These are phyloP conservation scores for Egretta garzetta DNA, from an alignment of 2,113 vertebrate species.

Conservation along the genomic window DNA sequence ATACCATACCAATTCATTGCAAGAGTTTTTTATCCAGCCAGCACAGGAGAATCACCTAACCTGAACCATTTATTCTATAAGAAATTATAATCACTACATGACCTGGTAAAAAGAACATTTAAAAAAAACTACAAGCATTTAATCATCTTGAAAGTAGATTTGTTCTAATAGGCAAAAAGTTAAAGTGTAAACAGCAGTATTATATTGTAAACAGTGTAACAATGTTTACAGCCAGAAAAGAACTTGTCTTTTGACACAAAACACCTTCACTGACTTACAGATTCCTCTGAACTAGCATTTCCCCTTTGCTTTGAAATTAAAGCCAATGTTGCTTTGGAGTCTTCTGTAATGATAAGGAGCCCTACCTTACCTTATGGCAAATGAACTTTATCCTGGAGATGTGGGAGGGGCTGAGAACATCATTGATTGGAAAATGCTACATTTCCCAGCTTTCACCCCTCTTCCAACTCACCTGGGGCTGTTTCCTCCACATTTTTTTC, in stretches of 20 bases:
- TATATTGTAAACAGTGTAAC: neutral
- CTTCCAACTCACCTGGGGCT: constrained; percentile 22
- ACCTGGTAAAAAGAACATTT: constrained; percentile 14
- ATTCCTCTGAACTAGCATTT: neutral
- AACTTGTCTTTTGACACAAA: neutral
- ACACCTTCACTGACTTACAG: neutral
- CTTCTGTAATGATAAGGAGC: neutral
- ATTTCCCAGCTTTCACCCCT: neutral
- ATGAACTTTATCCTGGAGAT: constrained; percentile 17
- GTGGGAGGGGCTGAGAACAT: neutral
- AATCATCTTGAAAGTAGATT: constrained; percentile 24
- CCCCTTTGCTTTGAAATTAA: constrained; percentile 11
- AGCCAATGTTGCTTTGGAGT: neutral
- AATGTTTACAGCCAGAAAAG: constrained; percentile 3
- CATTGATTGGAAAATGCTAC: neutral
- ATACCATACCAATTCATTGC: neutral
- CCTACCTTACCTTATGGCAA: neutral
- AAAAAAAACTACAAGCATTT: constrained; percentile 22
- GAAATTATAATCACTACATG: constrained; percentile 31
- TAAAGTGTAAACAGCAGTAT: neutral
- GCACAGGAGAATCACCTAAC: constrained; percentile 53
- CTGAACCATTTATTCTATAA: neutral
- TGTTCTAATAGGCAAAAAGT: neutral
- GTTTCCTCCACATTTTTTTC: neutral
- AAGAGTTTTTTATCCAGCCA: constrained; percentile 41